These are phyloP conservation scores for Melanotaenia pygmaea DNA, from an alignment of 2,797 vertebrate species.

Conservation along the genomic window DNA sequence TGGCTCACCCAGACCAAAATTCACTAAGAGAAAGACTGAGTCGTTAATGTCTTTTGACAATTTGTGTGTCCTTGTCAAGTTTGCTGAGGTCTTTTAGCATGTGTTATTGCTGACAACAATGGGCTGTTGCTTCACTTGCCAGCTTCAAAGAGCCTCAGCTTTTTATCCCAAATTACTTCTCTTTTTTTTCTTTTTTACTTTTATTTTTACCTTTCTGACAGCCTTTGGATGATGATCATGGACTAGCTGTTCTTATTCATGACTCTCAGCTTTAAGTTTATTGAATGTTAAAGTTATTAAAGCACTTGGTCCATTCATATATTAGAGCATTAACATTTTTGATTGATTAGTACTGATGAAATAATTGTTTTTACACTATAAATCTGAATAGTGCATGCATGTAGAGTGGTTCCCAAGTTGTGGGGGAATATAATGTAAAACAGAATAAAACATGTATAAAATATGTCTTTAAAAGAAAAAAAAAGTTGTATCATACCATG, in stretches of 20 bases:
- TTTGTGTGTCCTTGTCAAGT: constrained; percentile 9
- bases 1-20: neutral
- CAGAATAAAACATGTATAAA: neutral
- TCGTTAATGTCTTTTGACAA: constrained; percentile 20
- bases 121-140: constrained; percentile 11
- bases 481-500: constrained; percentile 16
- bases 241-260: constrained; percentile 8
- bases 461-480: neutral
- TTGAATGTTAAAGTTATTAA: constrained; percentile 18
- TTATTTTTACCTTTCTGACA: constrained; percentile 4
- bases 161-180: constrained; percentile 24
- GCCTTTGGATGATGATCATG: constrained; percentile 38
- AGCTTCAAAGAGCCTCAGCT: constrained; percentile 28
- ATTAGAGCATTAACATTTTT: neutral
- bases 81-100: neutral
- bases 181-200: neutral
- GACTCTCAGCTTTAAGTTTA: constrained; percentile 7
- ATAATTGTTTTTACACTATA: no score
- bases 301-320: neutral
- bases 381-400: neutral
- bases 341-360: no score
- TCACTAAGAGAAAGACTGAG: neutral
- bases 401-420: neutral
- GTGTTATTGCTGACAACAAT: constrained; percentile 21
- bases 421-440: neutral